Percentiles rank a stretch among this genome's conserved stretches.
phyloP scores from a whole-genome alignment of 2,888 invertebrate species.

The Erebia ligea region DNA sequence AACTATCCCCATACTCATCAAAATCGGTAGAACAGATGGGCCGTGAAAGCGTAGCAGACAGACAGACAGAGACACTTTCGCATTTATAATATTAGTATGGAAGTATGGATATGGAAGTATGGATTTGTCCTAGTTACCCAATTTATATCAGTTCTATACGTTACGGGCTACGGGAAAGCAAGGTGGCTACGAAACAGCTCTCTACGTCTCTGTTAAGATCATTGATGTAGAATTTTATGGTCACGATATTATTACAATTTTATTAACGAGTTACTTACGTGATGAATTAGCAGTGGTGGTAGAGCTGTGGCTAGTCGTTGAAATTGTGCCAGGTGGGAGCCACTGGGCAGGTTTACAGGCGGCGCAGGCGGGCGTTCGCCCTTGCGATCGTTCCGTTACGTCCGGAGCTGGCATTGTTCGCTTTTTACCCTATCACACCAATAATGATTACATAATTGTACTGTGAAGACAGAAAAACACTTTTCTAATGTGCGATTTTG shows the following conservation, averaged over 20 bases:
- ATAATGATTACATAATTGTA: neutral
- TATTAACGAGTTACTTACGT: conserved; percentile 65
- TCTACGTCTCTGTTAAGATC: neutral
- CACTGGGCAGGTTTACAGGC: conserved; percentile 72
- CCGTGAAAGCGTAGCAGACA: too few relatives aligned
- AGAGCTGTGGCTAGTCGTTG: conserved; percentile 83
- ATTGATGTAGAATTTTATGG: too few relatives aligned
- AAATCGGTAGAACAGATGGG: too few relatives aligned
- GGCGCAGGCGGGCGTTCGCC: conserved; percentile 54
- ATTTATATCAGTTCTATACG: neutral
- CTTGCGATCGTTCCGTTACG: conserved; percentile 77
- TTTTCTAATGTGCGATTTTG: too few relatives aligned
- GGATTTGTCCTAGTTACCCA: neutral
- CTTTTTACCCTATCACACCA: conserved; percentile 64
- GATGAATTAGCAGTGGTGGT: conserved; percentile 85
- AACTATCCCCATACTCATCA: too few relatives aligned
- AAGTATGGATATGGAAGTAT: too few relatives aligned
- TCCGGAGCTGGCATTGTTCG: conserved; percentile 82
- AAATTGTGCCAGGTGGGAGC: conserved; percentile 76
- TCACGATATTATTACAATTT: neutral
- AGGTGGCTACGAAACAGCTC: neutral
- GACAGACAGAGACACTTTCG: too few relatives aligned
- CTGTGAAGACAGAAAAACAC: too few relatives aligned
- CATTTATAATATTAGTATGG: too few relatives aligned
- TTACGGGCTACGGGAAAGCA: neutral